A percentile compares a stretch with the other conserved stretches of the same genome.
Evolutionary conservation across 2,888 invertebrate species (phyloP).

Genomic region (Erebia palarica): DNA sequence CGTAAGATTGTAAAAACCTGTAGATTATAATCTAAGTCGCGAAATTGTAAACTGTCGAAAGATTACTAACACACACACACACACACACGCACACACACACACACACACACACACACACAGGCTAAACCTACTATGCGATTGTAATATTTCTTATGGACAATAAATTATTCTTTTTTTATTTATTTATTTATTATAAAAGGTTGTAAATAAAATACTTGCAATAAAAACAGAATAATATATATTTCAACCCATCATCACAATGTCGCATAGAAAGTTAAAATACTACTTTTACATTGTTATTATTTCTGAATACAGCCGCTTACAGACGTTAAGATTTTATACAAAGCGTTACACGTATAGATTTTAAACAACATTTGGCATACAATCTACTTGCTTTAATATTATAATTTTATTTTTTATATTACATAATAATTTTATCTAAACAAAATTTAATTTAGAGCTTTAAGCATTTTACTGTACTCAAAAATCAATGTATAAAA

Average conservation of each 20-base stretch:
- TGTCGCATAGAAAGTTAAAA: conserved; percentile 68
- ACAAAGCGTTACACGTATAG: conserved; percentile 31
- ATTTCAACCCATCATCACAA: conserved; percentile 64
- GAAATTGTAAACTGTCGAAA: no score
- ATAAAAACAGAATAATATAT: conserved; percentile 63
- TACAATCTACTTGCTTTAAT: conserved; percentile 15
- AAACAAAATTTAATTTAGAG: not conserved
- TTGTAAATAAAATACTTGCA: conserved; percentile 53
- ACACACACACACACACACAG: no score
- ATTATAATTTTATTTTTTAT: not conserved
- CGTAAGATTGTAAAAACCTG: no score
- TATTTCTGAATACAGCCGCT: conserved; percentile 34
- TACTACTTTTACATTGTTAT: conserved; percentile 55
- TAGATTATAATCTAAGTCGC: no score
- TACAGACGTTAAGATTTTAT: conserved; percentile 29
- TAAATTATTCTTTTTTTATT: no score
- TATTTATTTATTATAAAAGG: no score
- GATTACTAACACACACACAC: no score
- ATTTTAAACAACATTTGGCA: conserved; percentile 26
- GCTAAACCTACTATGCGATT: no score
- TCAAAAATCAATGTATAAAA: conserved; percentile 7
- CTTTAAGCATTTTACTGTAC: not conserved
- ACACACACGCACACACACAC: no score
- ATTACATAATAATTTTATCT: not conserved
- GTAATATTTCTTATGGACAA: no score